These are phyloP conservation scores for human DNA, from an alignment of 2,113 vertebrate species.

Conservation along the genomic window DNA sequence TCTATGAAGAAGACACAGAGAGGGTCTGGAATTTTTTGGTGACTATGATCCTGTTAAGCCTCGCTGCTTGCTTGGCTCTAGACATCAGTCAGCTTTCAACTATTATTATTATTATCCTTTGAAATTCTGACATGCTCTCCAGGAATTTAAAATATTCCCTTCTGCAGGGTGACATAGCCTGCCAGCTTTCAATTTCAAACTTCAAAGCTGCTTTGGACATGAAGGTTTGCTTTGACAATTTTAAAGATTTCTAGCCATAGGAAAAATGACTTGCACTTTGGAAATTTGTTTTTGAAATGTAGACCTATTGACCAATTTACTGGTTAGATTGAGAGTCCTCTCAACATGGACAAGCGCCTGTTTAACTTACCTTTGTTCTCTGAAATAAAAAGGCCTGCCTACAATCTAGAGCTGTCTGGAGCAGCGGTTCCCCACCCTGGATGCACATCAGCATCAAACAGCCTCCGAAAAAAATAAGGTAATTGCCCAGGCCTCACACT, in stretches of 20 bases:
- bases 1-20: not conserved
- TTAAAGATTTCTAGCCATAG: slow-evolving; percentile 64
- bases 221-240: slow-evolving; percentile 61
- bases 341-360: not conserved
- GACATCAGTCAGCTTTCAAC: slow-evolving; percentile 55
- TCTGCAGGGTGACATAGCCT: slow-evolving; percentile 34
- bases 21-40: not conserved
- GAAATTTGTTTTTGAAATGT: slow-evolving; percentile 63
- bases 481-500: too few relatives aligned
- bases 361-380: slow-evolving; percentile 32
- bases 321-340: not conserved
- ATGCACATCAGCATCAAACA: too few relatives aligned
- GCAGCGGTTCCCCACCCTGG: not conserved
- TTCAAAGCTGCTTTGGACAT: slow-evolving; percentile 71
- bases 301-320: not conserved
- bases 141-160: slow-evolving; percentile 67
- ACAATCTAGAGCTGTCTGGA: not conserved
- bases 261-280: slow-evolving; percentile 64
- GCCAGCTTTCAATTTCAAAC: slow-evolving; percentile 60
- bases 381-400: not conserved
- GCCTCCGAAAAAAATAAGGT: not conserved
- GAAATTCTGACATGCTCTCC: slow-evolving; percentile 63
- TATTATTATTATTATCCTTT: slow-evolving; percentile 63
- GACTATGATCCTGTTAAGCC: not conserved
- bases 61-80: not conserved